Conservation (phyloP, 2,888 invertebrate genomes). For the Ochropleura leucogaster region DNA sequence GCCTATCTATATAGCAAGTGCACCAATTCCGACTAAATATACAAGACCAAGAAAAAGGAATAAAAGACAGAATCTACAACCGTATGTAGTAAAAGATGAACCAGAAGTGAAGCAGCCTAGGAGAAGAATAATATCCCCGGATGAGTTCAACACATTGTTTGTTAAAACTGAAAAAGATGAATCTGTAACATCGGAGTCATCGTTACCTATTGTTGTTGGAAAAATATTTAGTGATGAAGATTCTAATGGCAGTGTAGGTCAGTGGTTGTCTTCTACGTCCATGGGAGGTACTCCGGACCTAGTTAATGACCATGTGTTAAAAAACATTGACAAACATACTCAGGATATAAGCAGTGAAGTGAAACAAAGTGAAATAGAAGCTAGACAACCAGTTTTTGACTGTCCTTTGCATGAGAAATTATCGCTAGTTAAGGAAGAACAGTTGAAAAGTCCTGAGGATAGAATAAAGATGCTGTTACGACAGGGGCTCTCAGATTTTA, state of each 20-base stretch:
- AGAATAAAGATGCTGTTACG: slow-evolving; percentile 70
- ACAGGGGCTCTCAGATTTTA: slow-evolving; percentile 79
- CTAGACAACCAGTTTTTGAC: slow-evolving; percentile 67
- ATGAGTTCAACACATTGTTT: slow-evolving; percentile 51
- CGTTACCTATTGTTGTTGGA: slow-evolving; percentile 54
- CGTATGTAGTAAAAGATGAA: slow-evolving; percentile 76
- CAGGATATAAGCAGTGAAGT: slow-evolving; percentile 64
- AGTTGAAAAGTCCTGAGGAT: slow-evolving; percentile 35
- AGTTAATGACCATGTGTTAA: slow-evolving; percentile 60
- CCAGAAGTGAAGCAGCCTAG: slow-evolving; percentile 56
- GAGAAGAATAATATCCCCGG: slow-evolving; percentile 71
- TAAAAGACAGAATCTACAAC: slow-evolving; percentile 64
- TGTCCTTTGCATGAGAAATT: slow-evolving; percentile 10
- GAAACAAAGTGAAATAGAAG: slow-evolving; percentile 59
- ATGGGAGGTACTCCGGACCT: slow-evolving; percentile 60
- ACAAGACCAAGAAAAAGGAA: slow-evolving; percentile 52
- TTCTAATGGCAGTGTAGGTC: slow-evolving; percentile 73
- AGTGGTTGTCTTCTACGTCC: slow-evolving; percentile 69
- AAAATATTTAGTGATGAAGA: slow-evolving; percentile 70
- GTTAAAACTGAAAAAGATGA: slow-evolving; percentile 18
- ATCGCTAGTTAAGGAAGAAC: slow-evolving; percentile 34
- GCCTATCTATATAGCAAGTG: neutral
- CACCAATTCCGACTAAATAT: slow-evolving; percentile 53
- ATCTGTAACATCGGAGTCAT: neutral
- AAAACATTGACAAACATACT: slow-evolving; percentile 59